A percentile compares a stretch with the other conserved stretches of the same genome.
These are phyloP conservation scores for Gadus macrocephalus DNA, from an alignment of 2,113 vertebrate genomes.

Conservation along the genomic window DNA sequence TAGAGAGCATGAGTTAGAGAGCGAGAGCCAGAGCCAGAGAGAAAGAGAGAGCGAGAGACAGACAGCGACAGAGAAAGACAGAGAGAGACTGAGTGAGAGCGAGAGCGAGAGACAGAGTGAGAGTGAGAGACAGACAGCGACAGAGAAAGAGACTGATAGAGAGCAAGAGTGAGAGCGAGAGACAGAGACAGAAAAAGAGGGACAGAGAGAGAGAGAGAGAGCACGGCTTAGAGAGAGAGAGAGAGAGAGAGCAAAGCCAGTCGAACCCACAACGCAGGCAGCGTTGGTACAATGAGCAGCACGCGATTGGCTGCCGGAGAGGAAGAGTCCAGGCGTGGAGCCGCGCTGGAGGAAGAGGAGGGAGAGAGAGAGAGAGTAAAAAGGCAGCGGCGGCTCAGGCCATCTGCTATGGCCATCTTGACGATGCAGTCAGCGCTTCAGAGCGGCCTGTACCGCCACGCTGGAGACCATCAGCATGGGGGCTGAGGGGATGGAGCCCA, in stretches of 20 bases:
- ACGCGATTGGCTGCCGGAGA: not conserved
- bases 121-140: too few species aligned
- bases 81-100: constrained; percentile 14
- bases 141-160: constrained; percentile 10
- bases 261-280: not conserved
- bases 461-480: too few species aligned
- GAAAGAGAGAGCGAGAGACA: too few species aligned
- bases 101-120: too few species aligned
- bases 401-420: constrained; percentile 59
- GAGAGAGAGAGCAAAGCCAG: not conserved
- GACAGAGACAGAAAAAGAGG: too few species aligned
- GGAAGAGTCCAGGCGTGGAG: constrained; percentile 8
- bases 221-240: too few species aligned
- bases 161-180: not conserved
- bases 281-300: not conserved
- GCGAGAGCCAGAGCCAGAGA: too few species aligned
- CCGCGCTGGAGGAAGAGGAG: constrained; percentile 35
- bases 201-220: too few species aligned
- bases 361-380: constrained; percentile 23
- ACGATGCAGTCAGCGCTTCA: constrained; percentile 42
- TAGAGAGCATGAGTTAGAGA: too few species aligned
- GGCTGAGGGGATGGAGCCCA: too few species aligned
- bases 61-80: not conserved
- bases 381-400: constrained; percentile 36
- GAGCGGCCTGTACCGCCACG: not conserved